Evolutionary conservation across 2,888 invertebrate genomes (phyloP).

Genomic region (Oxystoma pomonae): DNA sequence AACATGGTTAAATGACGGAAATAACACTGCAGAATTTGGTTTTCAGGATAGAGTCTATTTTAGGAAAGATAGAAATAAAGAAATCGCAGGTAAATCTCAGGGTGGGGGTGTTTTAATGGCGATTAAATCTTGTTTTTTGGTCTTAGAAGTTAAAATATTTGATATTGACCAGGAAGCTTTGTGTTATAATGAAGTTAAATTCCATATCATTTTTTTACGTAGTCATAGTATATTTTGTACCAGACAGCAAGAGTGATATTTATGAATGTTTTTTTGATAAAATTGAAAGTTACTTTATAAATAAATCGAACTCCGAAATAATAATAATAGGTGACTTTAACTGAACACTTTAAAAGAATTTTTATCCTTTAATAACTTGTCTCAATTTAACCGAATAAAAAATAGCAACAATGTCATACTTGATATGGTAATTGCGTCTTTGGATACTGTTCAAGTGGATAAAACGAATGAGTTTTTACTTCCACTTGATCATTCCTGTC

Average conservation of each 20-base stretch:
- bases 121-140: not conserved
- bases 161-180: not conserved
- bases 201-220: not conserved
- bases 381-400: not conserved
- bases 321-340: not conserved
- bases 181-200: not conserved
- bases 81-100: not conserved
- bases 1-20: not conserved
- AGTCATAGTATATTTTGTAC: not conserved
- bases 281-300: not conserved
- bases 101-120: not conserved
- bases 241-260: not conserved
- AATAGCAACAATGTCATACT: constrained; percentile 1
- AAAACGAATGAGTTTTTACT: not conserved
- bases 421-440: not conserved
- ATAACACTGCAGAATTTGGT: not conserved
- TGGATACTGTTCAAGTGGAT: not conserved
- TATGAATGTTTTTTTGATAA: not conserved
- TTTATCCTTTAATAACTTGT: not conserved
- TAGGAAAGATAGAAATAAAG: not conserved
- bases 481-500: not conserved
- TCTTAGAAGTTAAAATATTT: not conserved
- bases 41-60: not conserved
- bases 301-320: not conserved
- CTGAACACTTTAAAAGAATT: not conserved